Percentiles rank a stretch among this genome's conserved stretches.
These are phyloP conservation scores for Drosophila bunnanda DNA, from an alignment of 2,888 invertebrate genomes.

Conservation along the genomic window DNA sequence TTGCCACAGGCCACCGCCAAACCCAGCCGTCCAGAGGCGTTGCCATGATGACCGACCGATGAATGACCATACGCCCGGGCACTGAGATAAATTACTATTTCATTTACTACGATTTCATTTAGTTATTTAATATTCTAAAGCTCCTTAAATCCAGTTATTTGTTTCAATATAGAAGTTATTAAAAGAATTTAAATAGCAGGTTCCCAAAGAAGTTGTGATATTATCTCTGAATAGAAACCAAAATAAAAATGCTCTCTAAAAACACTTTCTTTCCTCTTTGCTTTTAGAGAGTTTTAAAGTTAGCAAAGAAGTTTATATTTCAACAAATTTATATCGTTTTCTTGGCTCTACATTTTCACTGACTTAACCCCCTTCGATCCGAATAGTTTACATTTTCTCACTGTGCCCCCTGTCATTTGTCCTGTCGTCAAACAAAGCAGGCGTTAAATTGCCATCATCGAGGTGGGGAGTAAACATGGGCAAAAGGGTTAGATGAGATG, in stretches of 20 bases:
- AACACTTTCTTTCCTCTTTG: background rate
- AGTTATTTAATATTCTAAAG: too few relatives aligned
- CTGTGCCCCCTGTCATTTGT: slow-evolving; percentile 18
- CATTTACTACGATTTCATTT: too few relatives aligned
- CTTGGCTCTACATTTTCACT: background rate
- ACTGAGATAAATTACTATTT: slow-evolving; percentile 9
- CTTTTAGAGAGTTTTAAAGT: background rate
- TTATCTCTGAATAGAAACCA: too few relatives aligned
- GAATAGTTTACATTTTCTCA: background rate
- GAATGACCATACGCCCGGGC: background rate
- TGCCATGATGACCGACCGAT: slow-evolving; percentile 27
- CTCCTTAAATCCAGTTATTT: too few relatives aligned
- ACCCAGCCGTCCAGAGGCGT: slow-evolving; percentile 20
- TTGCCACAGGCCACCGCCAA: slow-evolving; percentile 28
- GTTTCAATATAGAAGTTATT: background rate
- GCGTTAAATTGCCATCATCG: slow-evolving; percentile 67
- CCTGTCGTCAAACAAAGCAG: slow-evolving; percentile 51
- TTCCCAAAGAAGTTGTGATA: too few relatives aligned
- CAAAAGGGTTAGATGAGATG: background rate
- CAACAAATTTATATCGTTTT: background rate
- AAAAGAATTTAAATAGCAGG: too few relatives aligned
- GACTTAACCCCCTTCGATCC: background rate
- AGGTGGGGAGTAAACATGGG: slow-evolving; percentile 5
- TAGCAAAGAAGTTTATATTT: background rate
- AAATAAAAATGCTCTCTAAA: too few relatives aligned